Evolutionary conservation across 1,140 invertebrate genomes (phyloP), one percentile per base, ranked within the genome.

Genomic region (Caenorhabditis brenneri): DNA sequence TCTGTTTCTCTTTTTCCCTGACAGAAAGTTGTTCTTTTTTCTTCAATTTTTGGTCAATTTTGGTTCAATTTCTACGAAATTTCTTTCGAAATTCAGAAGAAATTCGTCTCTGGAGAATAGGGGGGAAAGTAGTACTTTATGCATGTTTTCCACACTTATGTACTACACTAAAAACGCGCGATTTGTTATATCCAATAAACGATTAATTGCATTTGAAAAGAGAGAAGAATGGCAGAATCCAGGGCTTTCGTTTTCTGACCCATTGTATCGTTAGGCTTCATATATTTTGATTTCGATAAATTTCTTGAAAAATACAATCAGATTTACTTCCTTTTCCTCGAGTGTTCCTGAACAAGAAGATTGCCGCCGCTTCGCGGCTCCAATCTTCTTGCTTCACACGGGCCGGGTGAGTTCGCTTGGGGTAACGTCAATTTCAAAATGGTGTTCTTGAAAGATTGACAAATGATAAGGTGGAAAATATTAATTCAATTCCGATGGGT

Each of bases 81-180:
- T 65, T 65, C 1, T 36, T 36, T 29, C 15, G 9, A 42, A 74
- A 24, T 22, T 22, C 24, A 15, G 65, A 46, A 39, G 31, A 15
- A 19, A 74, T 24, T 42, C 15, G 1, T 42, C 65, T 27, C 65
- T 24, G 10, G 65, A 46, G 65, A 24, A 39, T 65, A n/a, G n/a
- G n/a, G n/a, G n/a, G n/a, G 6, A 9, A 58, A 58, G 55, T 29
- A 58, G 55, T 58, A 58, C 55, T 9, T 65, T 36, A 65, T 65
- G 29, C 58, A 65, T 65, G 58, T 65, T 65, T 58, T 58, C 55
- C 22, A 31, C 55, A 58, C 16, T n/a, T n/a, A n/a, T n/a, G n/a
- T n/a, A n/a, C n/a, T n/a, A n/a, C n/a, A n/a, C n/a, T n/a, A n/a
- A n/a, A n/a, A 12, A 58, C 49, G 15, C 16, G 24, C 24, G 22